phyloP scores from a whole-genome alignment of 2,888 invertebrate species.

The Sarcophaga caerulescens region DNA sequence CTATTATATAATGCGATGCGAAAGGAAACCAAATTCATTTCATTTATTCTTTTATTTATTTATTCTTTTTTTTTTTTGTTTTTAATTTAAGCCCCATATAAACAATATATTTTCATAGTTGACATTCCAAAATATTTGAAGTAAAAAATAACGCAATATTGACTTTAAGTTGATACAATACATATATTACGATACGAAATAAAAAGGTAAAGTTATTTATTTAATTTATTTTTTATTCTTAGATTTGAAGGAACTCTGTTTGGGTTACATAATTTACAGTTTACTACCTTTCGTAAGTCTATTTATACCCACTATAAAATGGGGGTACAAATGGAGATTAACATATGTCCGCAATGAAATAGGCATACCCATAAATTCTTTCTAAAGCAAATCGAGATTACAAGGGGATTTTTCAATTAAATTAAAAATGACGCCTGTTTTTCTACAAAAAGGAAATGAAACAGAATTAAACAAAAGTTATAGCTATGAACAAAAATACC shows the following conservation, averaged over 20 bases:
- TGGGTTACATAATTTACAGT: slow-evolving; percentile 46
- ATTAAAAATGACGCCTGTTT: slow-evolving; percentile 22
- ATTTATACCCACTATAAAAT: neutral
- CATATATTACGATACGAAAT: too few species aligned
- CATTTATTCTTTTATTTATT: neutral
- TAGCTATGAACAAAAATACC: neutral
- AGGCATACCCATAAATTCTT: slow-evolving; percentile 15
- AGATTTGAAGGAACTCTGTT: neutral
- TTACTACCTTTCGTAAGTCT: slow-evolving; percentile 53
- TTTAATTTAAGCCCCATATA: neutral
- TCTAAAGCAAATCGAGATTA: slow-evolving; percentile 20
- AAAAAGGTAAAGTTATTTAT: too few species aligned
- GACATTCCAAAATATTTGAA: neutral
- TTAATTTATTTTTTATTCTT: too few species aligned
- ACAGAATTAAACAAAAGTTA: neutral
- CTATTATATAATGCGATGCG: too few species aligned
- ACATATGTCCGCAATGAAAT: slow-evolving; percentile 16
- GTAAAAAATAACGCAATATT: neutral
- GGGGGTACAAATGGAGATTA: slow-evolving; percentile 22
- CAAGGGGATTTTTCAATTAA: slow-evolving; percentile 31
- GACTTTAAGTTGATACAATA: too few species aligned
- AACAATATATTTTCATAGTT: too few species aligned
- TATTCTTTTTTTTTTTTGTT: neutral
- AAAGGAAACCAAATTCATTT: too few species aligned
- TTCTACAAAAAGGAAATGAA: neutral